Evolutionary conservation across 2,888 invertebrate species (phyloP), one percentile per base, ranked within the genome.

Genomic region (Diadegma fenestrale): DNA sequence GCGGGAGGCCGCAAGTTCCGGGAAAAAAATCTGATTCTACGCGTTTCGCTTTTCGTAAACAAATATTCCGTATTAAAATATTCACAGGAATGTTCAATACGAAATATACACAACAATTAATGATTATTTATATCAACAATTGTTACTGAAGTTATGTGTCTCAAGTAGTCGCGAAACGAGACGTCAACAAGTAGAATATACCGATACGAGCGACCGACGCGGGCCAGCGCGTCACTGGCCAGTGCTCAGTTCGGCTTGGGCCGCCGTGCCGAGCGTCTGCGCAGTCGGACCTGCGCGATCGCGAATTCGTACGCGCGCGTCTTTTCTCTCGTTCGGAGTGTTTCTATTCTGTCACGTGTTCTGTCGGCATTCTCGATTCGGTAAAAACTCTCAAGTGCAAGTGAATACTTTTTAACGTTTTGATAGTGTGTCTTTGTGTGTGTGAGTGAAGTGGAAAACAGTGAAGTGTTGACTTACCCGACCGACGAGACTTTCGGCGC

Each of bases 401-500:
- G n/a, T 48, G 5, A 1, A 26, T 26, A 58, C 26, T 58, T 10
- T 58, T 58, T 2, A 22, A 5, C 26, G 14, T 1, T 26, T 54
- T 22, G 1, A 26, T 26, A 26, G 26, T 58, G 58, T 0, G 12
- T 4, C 12, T n/a, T 26, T 14, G 26, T 58, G 58, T 0, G 12
- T 4, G 22, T n/a, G 26, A 58, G 12, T 26, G 6, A 58, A 58
- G 6, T 58, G 14, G 12, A 58, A 58, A n/a, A 71, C 12, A 17
- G 45, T 77, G 17, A 64, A 66, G 41, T 43, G 30, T 17, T 19
- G 41, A 93, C 95, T 95, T 94, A 98, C 98, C 95, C 98, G 96
- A 90, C 98, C 98, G 89, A 99, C 98, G 88, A 99, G 96, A 94
- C 98, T 98, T 94, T 99, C 99, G 61, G 99, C 99, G 89, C 98